A percentile compares a stretch with the other conserved stretches of the same genome.
Conservation (phyloP, 1,140 invertebrate genomes). For the Adoxophyes honmai region DNA sequence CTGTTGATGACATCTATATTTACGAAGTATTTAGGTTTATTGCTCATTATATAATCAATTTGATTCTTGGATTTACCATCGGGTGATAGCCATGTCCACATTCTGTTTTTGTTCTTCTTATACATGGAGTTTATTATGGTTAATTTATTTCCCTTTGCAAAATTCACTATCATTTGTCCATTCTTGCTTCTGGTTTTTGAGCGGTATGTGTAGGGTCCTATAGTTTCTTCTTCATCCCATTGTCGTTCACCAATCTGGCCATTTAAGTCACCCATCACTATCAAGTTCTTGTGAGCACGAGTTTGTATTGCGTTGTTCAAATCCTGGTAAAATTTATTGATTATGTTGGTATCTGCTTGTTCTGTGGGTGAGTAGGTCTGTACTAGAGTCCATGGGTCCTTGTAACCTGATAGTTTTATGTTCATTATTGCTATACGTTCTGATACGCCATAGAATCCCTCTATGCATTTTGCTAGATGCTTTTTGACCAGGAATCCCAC, state of each 20-base stretch:
- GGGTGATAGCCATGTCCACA: slow-evolving; percentile 6
- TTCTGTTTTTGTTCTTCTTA: background rate
- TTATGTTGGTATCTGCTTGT: slow-evolving; percentile 1
- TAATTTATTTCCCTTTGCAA: background rate
- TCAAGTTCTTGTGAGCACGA: slow-evolving; percentile 17
- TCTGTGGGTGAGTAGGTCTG: slow-evolving; percentile 25
- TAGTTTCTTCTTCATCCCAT: background rate
- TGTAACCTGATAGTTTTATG: slow-evolving; percentile 24
- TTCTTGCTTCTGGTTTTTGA: background rate
- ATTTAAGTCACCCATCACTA: no score
- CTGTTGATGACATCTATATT: background rate
- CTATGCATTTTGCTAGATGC: slow-evolving; percentile 19
- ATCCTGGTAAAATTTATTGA: slow-evolving; percentile 20
- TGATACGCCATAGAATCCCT: slow-evolving; percentile 24
- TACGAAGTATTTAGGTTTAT: background rate
- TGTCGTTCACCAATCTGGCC: slow-evolving; percentile 22
- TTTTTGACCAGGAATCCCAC: slow-evolving; percentile 29
- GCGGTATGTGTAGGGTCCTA: background rate
- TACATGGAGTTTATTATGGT: background rate
- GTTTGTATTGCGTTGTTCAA: slow-evolving; percentile 9
- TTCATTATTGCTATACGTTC: slow-evolving; percentile 26
- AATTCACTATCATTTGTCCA: background rate
- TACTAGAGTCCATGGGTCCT: slow-evolving; percentile 25
- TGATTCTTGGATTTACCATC: background rate
- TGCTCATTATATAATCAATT: slow-evolving; percentile 1